These are phyloP conservation scores for Melanchra persicariae DNA, from an alignment of 2,888 invertebrate genomes.

Conservation along the genomic window DNA sequence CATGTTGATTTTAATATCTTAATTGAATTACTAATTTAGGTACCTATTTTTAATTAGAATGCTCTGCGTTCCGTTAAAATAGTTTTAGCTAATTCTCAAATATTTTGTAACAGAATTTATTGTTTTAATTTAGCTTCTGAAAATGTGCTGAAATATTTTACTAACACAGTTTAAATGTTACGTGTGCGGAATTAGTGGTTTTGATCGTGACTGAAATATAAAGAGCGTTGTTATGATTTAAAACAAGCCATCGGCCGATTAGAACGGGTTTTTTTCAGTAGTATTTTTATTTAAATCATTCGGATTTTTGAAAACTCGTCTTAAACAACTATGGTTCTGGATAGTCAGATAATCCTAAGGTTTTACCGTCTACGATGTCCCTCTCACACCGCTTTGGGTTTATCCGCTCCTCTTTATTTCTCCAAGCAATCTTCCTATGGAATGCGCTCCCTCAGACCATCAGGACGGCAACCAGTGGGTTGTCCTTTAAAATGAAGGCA, in stretches of 20 bases:
- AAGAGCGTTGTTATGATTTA: constrained; percentile 3
- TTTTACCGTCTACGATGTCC: too few species aligned
- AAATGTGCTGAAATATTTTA: constrained; percentile 31
- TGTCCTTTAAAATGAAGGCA: too few species aligned
- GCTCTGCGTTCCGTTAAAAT: constrained; percentile 10
- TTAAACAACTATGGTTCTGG: background rate
- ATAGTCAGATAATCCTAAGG: too few species aligned
- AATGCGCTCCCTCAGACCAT: too few species aligned
- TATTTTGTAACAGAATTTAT: constrained; percentile 26
- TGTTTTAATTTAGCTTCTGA: constrained; percentile 30
- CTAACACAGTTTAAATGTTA: constrained; percentile 41
- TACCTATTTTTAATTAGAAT: constrained; percentile 43
- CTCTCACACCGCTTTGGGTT: too few species aligned
- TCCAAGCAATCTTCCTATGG: too few species aligned
- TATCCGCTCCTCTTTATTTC: too few species aligned
- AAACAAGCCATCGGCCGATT: background rate
- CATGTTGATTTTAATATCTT: constrained; percentile 49
- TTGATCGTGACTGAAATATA: constrained; percentile 35
- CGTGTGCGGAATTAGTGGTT: constrained; percentile 34
- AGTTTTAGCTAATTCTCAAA: constrained; percentile 27
- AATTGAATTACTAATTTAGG: constrained; percentile 47
- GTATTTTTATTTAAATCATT: background rate
- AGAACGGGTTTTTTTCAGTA: background rate
- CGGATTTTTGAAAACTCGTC: background rate
- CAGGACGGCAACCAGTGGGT: too few species aligned